A percentile compares a stretch with the other conserved stretches of the same genome.
Evolutionary conservation across 2,888 invertebrate genomes (phyloP).

Genomic region (Meiosimyza decipiens): DNA sequence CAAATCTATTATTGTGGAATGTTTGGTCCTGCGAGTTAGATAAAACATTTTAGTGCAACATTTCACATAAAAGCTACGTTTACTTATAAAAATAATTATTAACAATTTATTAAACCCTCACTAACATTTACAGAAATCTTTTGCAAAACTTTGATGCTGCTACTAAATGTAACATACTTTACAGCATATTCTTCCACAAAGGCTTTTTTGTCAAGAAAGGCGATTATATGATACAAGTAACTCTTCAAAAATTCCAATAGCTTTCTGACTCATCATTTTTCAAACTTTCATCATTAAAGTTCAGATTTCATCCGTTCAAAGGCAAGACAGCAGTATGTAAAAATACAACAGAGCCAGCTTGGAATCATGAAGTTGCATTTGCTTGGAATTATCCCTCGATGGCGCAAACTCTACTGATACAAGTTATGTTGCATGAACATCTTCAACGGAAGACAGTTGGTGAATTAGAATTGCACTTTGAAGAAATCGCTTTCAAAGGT

Average conservation of each 20-base stretch:
- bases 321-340: slow-evolving; percentile 75
- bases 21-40: background rate
- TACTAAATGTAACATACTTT: slow-evolving; percentile 65
- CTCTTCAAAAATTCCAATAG: slow-evolving; percentile 39
- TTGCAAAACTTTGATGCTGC: slow-evolving; percentile 50
- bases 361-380: slow-evolving; percentile 82
- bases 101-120: no score
- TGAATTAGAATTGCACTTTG: slow-evolving; percentile 58
- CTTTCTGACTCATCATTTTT: background rate
- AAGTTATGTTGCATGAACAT: slow-evolving; percentile 69
- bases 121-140: slow-evolving; percentile 51
- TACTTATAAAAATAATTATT: no score
- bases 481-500: slow-evolving; percentile 62
- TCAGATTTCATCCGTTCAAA: slow-evolving; percentile 66
- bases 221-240: slow-evolving; percentile 61
- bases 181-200: slow-evolving; percentile 70
- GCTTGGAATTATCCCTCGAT: slow-evolving; percentile 86
- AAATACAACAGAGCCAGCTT: slow-evolving; percentile 74
- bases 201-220: slow-evolving; percentile 67
- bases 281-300: slow-evolving; percentile 51
- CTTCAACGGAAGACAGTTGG: slow-evolving; percentile 65
- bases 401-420: slow-evolving; percentile 78
- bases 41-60: no score
- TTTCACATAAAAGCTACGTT: no score
- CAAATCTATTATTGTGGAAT: background rate